These are phyloP conservation scores for Zaprionus obscuricornis DNA, from an alignment of 2,888 invertebrate genomes.

Conservation along the genomic window DNA sequence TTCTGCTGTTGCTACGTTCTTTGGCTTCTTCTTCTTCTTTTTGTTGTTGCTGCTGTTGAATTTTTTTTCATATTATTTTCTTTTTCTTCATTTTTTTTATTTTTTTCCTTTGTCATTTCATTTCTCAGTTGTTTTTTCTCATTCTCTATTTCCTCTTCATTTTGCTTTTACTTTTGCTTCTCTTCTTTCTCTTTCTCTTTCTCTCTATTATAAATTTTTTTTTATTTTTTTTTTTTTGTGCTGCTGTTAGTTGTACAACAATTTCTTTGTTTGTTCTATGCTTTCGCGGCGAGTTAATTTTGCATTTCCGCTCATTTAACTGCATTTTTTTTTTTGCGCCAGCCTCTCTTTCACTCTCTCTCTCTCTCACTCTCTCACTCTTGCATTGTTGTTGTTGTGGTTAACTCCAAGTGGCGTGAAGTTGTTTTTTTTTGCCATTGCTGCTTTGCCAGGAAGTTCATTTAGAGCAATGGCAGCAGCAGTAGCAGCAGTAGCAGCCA, in stretches of 20 bases:
- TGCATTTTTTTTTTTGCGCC: slow-evolving; percentile 48
- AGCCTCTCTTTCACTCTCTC: background rate
- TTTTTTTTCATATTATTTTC: slow-evolving; percentile 30
- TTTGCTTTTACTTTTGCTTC: slow-evolving; percentile 47
- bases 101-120: slow-evolving; percentile 8
- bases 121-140: slow-evolving; percentile 25
- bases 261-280: slow-evolving; percentile 74
- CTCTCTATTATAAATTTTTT: no score
- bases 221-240: slow-evolving; percentile 8
- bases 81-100: slow-evolving; percentile 6
- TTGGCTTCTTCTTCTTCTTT: slow-evolving; percentile 9
- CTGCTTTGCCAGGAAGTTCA: slow-evolving; percentile 62
- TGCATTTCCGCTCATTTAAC: slow-evolving; percentile 78
- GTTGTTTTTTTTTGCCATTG: slow-evolving; percentile 63
- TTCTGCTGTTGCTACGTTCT: slow-evolving; percentile 35
- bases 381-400: slow-evolving; percentile 29
- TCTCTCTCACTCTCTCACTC: background rate
- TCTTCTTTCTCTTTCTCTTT: background rate
- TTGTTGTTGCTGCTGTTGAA: background rate
- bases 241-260: slow-evolving; percentile 60
- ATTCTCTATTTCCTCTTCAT: slow-evolving; percentile 61
- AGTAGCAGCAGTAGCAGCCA: background rate
- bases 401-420: slow-evolving; percentile 68
- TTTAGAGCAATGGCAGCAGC: slow-evolving; percentile 41
- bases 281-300: slow-evolving; percentile 77